Conservation (phyloP, 2,113 vertebrate species). For the Daboia siamensis region DNA sequence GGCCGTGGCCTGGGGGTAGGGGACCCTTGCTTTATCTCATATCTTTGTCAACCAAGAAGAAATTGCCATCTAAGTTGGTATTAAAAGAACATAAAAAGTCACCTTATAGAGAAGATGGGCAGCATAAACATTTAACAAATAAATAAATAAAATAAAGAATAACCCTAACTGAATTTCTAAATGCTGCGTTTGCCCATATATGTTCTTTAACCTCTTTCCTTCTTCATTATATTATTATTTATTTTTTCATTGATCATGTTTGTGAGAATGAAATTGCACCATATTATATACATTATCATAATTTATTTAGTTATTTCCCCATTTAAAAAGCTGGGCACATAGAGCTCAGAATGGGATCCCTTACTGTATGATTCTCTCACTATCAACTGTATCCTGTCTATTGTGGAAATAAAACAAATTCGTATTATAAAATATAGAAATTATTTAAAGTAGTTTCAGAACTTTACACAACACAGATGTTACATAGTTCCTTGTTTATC, state of each 20-base stretch:
- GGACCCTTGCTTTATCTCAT: constrained; percentile 21
- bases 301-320: constrained; percentile 53
- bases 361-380: constrained; percentile 38
- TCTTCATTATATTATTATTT: not conserved
- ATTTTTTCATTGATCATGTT: constrained; percentile 22
- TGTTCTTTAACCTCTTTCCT: constrained; percentile 35
- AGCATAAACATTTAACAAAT: not conserved
- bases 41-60: constrained; percentile 41
- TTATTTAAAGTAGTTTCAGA: not conserved
- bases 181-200: constrained; percentile 37
- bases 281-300: not conserved
- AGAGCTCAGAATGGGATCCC: constrained; percentile 35
- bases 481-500: not conserved
- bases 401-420: not conserved
- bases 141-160: constrained; percentile 43
- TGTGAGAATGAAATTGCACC: constrained; percentile 21
- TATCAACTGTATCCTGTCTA: not conserved
- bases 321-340: constrained; percentile 38
- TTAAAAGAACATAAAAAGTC: constrained; percentile 48
- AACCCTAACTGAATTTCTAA: constrained; percentile 39
- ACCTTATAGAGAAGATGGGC: not conserved
- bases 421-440: constrained; percentile 27
- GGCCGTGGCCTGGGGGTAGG: too few relatives aligned
- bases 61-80: constrained; percentile 55
- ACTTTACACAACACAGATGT: not conserved